Base-by-base conservation (phyloP, 2,888 invertebrate species). In the Nymphalis urticae region DNA sequence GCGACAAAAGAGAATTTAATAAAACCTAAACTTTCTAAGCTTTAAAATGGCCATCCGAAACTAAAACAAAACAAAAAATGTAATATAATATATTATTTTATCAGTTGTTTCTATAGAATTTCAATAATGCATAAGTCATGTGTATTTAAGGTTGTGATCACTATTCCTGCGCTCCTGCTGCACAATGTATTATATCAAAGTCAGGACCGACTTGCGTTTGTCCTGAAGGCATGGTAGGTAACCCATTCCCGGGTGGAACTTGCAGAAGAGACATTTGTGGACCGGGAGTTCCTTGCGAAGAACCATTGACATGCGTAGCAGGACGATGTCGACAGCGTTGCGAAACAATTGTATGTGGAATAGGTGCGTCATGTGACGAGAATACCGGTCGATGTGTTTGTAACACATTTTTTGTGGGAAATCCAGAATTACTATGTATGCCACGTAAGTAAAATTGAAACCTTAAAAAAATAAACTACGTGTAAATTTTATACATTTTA, bases 271-370 rank as follows among this genome's bases (percentile, higher is more conserved):
- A 97, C 85, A 93, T 97, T 64, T 98, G 98, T 84, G 97, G 97
- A 0, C 93, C 95, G 4, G 94, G 95, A 0, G 92, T 95, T 64
- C 96, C 97, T 0, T 98, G 98, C 77, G 94, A 94, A 47, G 95
- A 95, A 62, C 96, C 97, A 0, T 94, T 96, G 77, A 94, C 97
- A 2, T 98, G 98, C 83, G 96, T 98, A 72, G 95, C 96, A 24
- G 97, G 97, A 36, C 94, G 98, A 71, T 98, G 98, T 84, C 97
- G 97, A 80, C 96, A 97, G 80, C 94, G 97, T 19, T 98, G 98
- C 81, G 97, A 97, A 77, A 96, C 96, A 48, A 94, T 97, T 13
- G 95, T 97, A 17, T 98, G 98, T 81, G 98, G 98, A 9, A 94
- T 97, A 48, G 98, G 98, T 9, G 98, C 98, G 19, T 95, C 95